Percentiles rank a stretch among this genome's conserved stretches.
phyloP scores from a whole-genome alignment of 2,888 invertebrate genomes.

The Ecliptopera silaceata region DNA sequence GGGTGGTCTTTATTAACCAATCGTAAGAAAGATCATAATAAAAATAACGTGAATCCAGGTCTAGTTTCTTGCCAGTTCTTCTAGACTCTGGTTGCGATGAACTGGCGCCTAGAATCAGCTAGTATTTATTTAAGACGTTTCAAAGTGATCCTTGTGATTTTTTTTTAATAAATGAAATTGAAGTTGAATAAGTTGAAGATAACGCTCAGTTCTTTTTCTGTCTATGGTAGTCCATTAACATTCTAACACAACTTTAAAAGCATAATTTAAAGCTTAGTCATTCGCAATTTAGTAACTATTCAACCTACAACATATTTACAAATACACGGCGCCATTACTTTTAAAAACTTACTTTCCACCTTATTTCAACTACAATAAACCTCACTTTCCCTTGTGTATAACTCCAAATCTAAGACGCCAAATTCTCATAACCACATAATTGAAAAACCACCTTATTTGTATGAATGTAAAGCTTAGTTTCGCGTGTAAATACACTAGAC shows the following conservation, averaged over 20 bases:
- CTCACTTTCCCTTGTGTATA: too few species aligned
- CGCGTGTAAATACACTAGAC: slow-evolving; percentile 10
- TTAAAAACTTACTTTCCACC: too few species aligned
- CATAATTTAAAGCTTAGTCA: slow-evolving; percentile 47
- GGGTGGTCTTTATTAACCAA: slow-evolving; percentile 6
- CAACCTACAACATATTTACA: slow-evolving; percentile 53
- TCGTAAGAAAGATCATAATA: too few species aligned
- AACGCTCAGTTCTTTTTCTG: background rate
- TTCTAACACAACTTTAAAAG: slow-evolving; percentile 31
- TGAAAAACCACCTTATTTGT: background rate
- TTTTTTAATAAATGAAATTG: too few species aligned
- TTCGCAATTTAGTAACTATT: slow-evolving; percentile 43
- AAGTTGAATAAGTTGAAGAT: too few species aligned
- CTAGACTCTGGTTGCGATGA: too few species aligned
- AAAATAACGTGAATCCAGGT: too few species aligned
- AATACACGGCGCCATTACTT: slow-evolving; percentile 41
- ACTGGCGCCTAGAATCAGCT: too few species aligned
- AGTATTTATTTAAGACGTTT: too few species aligned
- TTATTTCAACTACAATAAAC: too few species aligned
- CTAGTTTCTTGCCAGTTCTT: too few species aligned
- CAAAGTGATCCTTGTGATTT: too few species aligned
- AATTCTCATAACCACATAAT: background rate
- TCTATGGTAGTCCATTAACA: slow-evolving; percentile 13
- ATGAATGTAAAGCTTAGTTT: background rate
- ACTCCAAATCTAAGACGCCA: slow-evolving; percentile 46